Evolutionary conservation across 2,113 vertebrate species (phyloP).

Genomic region (Gallinago paraguaiae): DNA sequence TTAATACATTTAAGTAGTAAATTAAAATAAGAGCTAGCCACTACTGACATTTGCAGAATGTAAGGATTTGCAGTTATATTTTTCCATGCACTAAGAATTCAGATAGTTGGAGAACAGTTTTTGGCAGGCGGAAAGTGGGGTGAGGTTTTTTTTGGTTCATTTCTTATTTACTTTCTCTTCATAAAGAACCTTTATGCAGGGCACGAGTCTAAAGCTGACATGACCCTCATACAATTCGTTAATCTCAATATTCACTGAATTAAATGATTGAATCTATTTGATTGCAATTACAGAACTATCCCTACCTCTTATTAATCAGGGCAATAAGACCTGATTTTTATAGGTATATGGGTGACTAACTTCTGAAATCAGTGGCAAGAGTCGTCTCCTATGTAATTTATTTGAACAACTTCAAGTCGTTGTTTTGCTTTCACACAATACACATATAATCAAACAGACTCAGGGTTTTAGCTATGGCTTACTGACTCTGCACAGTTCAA

Average conservation of each 20-base stretch:
- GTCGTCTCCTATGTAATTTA: background rate
- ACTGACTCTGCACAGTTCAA: background rate
- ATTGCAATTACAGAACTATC: slow-evolving; percentile 58
- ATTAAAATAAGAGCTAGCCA: slow-evolving; percentile 42
- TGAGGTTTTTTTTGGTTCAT: background rate
- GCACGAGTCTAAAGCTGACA: background rate
- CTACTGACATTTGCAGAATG: background rate
- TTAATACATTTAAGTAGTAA: slow-evolving; percentile 52
- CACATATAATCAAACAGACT: background rate
- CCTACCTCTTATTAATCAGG: slow-evolving; percentile 36
- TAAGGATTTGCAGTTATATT: background rate
- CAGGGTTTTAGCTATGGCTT: background rate
- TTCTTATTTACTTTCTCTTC: background rate
- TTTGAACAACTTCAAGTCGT: background rate
- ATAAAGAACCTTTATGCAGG: background rate
- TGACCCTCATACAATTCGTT: slow-evolving; percentile 41
- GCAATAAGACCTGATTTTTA: slow-evolving; percentile 39
- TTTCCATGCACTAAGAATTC: background rate
- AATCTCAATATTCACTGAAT: slow-evolving; percentile 52
- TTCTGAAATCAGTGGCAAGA: slow-evolving; percentile 8
- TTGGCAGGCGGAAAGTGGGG: background rate
- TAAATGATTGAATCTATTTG: slow-evolving; percentile 53
- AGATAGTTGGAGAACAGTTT: background rate
- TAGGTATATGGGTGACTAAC: background rate
- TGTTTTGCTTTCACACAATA: background rate